A percentile compares a stretch with the other conserved stretches of the same genome.
phyloP scores from a whole-genome alignment of 2,888 invertebrate genomes.

The Gymnosoma rotundatum region DNA sequence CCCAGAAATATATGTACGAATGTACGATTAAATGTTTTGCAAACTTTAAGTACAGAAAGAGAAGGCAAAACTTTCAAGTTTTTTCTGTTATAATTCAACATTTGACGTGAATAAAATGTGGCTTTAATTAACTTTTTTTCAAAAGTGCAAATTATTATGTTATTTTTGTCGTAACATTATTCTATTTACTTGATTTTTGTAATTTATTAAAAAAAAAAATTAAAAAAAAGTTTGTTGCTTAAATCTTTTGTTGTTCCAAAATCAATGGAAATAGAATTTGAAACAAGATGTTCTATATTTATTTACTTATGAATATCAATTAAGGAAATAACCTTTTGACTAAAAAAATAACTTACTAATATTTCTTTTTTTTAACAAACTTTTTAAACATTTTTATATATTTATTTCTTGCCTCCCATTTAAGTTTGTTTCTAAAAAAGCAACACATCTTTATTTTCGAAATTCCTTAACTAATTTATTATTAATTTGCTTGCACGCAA shows the following conservation, averaged over 20 bases:
- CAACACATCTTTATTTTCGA: constrained; percentile 32
- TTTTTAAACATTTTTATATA: neutral
- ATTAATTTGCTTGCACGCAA: constrained; percentile 64
- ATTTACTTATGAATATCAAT: neutral
- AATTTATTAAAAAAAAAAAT: neutral
- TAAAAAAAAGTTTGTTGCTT: constrained; percentile 56
- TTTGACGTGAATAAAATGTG: constrained; percentile 13
- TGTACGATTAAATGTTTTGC: constrained; percentile 29
- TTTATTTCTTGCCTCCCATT: neutral
- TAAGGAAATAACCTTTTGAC: constrained; percentile 30
- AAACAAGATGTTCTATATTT: neutral
- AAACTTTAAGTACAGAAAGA: neutral
- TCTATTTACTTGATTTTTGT: neutral
- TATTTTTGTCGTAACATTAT: neutral
- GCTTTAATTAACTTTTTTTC: constrained; percentile 26
- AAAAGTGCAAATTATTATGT: constrained; percentile 27
- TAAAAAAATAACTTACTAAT: no score
- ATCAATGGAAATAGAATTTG: constrained; percentile 24
- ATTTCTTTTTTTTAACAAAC: neutral
- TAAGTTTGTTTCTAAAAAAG: neutral
- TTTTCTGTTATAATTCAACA: neutral
- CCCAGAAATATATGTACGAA: constrained; percentile 16
- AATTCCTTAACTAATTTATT: constrained; percentile 39
- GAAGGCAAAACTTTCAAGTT: neutral
- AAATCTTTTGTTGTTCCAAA: constrained; percentile 53